Percentiles rank a stretch among this genome's conserved stretches.
These are phyloP conservation scores for Scaptomyza tumidula DNA, from an alignment of 2,888 invertebrate genomes.

Conservation along the genomic window DNA sequence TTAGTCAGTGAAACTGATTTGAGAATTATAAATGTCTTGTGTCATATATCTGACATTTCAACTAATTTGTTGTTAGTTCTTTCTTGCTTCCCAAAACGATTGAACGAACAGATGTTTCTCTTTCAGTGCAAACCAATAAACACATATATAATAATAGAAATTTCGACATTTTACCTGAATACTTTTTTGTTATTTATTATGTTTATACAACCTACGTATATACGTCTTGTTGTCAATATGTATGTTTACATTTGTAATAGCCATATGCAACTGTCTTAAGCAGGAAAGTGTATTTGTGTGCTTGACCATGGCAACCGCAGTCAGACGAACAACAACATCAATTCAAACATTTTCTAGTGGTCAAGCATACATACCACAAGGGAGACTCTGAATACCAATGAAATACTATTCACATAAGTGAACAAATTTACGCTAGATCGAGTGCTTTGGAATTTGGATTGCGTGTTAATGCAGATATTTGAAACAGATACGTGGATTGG, in stretches of 20 bases:
- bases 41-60: background rate
- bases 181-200: background rate
- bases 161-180: background rate
- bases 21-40: conserved; percentile 14
- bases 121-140: no score
- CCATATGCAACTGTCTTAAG: conserved; percentile 8
- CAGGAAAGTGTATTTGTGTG: conserved; percentile 9
- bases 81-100: background rate
- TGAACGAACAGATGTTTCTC: background rate
- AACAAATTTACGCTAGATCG: conserved; percentile 46
- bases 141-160: no score
- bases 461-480: conserved; percentile 50
- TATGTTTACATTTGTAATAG: background rate
- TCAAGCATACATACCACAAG: conserved; percentile 12
- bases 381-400: conserved; percentile 6
- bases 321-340: conserved; percentile 1
- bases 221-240: background rate
- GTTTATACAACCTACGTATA: background rate
- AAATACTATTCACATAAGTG: conserved; percentile 8
- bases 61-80: background rate
- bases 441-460: conserved; percentile 33
- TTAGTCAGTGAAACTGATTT: conserved; percentile 1
- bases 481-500: conserved; percentile 53
- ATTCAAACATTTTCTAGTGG: conserved; percentile 8
- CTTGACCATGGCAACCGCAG: conserved; percentile 18